phyloP scores from a whole-genome alignment of 1,140 invertebrate species.

The Lepidurus couesii region DNA sequence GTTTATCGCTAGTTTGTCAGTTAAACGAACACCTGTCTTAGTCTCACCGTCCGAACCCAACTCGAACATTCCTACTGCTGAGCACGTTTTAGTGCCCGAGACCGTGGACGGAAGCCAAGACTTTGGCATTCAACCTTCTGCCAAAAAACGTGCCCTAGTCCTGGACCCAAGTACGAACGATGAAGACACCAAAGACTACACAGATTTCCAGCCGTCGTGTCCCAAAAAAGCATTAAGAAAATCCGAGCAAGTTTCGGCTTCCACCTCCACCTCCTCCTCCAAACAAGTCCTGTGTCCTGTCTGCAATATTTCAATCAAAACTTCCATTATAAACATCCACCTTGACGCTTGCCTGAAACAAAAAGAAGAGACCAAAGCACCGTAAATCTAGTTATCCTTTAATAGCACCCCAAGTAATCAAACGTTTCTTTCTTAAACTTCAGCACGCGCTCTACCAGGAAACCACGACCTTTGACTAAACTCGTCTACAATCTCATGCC shows the following conservation, averaged over 20 bases:
- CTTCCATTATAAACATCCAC: slow-evolving; percentile 50
- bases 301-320: slow-evolving; percentile 48
- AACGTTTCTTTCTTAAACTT: background rate
- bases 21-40: slow-evolving; percentile 25
- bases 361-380: slow-evolving; percentile 38
- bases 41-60: background rate
- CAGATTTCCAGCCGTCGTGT: background rate
- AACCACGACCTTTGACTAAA: slow-evolving; percentile 49
- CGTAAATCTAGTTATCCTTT: slow-evolving; percentile 26
- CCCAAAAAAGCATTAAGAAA: slow-evolving; percentile 2
- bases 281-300: slow-evolving; percentile 50
- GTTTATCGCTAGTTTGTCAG: slow-evolving; percentile 32
- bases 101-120: background rate
- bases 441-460: slow-evolving; percentile 37
- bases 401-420: background rate
- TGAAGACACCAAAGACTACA: background rate
- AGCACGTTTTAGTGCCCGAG: background rate
- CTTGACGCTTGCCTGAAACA: slow-evolving; percentile 52
- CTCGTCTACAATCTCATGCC: slow-evolving; percentile 52
- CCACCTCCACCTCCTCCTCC: slow-evolving; percentile 30
- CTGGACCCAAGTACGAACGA: slow-evolving; percentile 6
- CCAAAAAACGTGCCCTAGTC: background rate
- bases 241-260: slow-evolving; percentile 32
- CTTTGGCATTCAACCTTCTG: background rate
- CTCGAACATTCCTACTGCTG: background rate